Percentiles rank a stretch among this genome's conserved stretches.
These are phyloP conservation scores for Anastrepha obliqua DNA, from an alignment of 1,140 invertebrate species.

Conservation along the genomic window DNA sequence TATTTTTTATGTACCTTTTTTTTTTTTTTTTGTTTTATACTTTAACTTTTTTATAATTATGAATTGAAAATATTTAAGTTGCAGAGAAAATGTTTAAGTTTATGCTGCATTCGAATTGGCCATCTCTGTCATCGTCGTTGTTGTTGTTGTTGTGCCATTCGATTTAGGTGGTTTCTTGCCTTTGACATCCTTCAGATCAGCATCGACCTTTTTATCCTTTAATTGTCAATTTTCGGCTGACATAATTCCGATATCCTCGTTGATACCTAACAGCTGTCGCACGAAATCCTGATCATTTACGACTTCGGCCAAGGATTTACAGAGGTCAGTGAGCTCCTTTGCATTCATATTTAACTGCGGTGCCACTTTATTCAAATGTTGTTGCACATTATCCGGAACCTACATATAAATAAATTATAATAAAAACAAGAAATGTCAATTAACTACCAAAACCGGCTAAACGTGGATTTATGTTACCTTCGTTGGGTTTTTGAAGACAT, in stretches of 20 bases:
- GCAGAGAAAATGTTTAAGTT: conserved; percentile 1
- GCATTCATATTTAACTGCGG: conserved; percentile 81
- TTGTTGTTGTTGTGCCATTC: neutral
- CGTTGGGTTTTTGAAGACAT: conserved; percentile 78
- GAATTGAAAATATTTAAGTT: conserved; percentile 39
- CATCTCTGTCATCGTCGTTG: neutral
- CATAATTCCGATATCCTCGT: conserved; percentile 83
- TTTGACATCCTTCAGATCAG: conserved; percentile 57
- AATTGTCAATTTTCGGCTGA: conserved; percentile 83
- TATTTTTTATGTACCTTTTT: neutral
- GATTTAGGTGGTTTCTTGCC: neutral
- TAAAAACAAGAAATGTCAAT: neutral
- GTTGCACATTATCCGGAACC: conserved; percentile 79
- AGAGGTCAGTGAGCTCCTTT: conserved; percentile 78
- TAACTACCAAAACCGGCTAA: neutral
- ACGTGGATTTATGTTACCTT: conserved; percentile 76
- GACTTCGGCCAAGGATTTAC: conserved; percentile 80
- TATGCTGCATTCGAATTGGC: neutral
- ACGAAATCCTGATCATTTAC: conserved; percentile 84
- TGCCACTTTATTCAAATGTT: conserved; percentile 81
- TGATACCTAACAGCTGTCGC: conserved; percentile 82
- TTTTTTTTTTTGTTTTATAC: conserved; percentile 25
- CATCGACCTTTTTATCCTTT: conserved; percentile 70
- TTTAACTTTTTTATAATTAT: conserved; percentile 30
- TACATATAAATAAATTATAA: conserved; percentile 64